Evolutionary conservation across 1,140 invertebrate species (phyloP).

Genomic region (Leptinotarsa texana): DNA sequence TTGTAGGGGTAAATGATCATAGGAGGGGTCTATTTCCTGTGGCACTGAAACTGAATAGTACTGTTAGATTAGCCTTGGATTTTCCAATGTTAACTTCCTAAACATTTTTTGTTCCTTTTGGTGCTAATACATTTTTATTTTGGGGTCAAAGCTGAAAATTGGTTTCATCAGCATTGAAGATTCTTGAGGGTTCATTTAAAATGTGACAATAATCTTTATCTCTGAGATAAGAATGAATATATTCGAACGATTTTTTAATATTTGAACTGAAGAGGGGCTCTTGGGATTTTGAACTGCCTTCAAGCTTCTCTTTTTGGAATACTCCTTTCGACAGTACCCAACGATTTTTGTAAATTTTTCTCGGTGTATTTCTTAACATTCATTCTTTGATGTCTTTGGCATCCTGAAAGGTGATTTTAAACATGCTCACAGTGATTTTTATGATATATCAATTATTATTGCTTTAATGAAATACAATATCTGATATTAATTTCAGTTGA

Average conservation of each 20-base stretch:
- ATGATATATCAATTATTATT: too few relatives aligned
- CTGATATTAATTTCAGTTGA: too few relatives aligned
- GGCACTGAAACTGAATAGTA: too few relatives aligned
- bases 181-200: not conserved
- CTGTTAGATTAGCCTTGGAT: too few relatives aligned
- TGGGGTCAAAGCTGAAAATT: constrained; percentile 1
- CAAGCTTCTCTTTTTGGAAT: not conserved
- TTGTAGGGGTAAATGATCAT: too few relatives aligned
- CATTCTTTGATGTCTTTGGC: too few relatives aligned
- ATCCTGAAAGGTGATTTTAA: too few relatives aligned
- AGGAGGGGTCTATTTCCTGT: too few relatives aligned
- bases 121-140: not conserved
- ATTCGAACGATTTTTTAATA: not conserved
- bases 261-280: not conserved
- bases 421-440: too few relatives aligned
- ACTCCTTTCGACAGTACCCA: not conserved
- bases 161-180: not conserved
- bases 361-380: not conserved
- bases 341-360: not conserved
- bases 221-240: not conserved
- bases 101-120: not conserved
- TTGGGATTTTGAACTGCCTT: not conserved
- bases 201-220: not conserved
- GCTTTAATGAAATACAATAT: too few relatives aligned
- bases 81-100: not conserved